Conservation (phyloP, 2,888 invertebrate species). For the Parnassius smintheus region DNA sequence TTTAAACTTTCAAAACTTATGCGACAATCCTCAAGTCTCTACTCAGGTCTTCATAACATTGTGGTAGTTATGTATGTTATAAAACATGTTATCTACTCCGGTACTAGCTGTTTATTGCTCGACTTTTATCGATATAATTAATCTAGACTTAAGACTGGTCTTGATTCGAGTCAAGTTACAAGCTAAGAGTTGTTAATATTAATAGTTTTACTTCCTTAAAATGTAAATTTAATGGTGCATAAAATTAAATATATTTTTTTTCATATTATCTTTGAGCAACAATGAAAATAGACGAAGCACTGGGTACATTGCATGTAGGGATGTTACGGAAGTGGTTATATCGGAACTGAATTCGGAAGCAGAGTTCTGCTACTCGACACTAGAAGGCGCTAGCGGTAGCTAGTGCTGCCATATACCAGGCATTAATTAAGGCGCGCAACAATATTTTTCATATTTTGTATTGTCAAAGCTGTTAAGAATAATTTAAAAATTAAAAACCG, state of each 20-base stretch:
- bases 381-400: no score
- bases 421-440: no score
- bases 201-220: background rate
- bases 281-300: background rate
- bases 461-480: no score
- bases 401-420: no score
- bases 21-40: background rate
- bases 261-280: background rate
- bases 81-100: slow-evolving; percentile 11
- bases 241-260: background rate
- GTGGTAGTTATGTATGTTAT: background rate
- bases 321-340: no score
- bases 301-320: no score
- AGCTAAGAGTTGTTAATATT: slow-evolving; percentile 2
- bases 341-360: no score
- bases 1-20: no score
- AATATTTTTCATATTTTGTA: no score
- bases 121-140: slow-evolving; percentile 15
- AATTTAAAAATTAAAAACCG: no score
- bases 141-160: slow-evolving; percentile 15
- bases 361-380: no score
- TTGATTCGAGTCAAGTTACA: slow-evolving; percentile 2
- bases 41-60: slow-evolving; percentile 2
- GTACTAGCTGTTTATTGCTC: slow-evolving; percentile 2
- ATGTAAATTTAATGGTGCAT: no score